Conservation (phyloP, 1,140 invertebrate species). For the Chironomus tepperi region DNA sequence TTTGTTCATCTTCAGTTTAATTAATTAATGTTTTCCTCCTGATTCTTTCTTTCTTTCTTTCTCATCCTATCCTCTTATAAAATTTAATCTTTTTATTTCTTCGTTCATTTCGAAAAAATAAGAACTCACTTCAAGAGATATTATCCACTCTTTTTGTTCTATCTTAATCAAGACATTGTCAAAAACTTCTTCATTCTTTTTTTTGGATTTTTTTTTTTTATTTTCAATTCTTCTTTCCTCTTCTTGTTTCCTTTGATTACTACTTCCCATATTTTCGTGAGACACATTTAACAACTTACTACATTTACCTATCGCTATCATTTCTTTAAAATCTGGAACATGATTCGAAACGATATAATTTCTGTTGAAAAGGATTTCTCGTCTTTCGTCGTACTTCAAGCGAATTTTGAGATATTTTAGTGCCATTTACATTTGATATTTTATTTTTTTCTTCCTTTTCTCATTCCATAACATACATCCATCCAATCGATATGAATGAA, state of each 20-base stretch:
- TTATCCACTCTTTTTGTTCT: slow-evolving; percentile 16
- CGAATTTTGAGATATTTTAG: neutral
- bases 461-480: too few relatives aligned
- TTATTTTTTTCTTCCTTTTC: neutral
- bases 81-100: neutral
- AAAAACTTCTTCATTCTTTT: slow-evolving; percentile 2
- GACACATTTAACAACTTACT: neutral
- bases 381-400: neutral
- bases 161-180: slow-evolving; percentile 18
- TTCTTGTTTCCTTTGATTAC: slow-evolving; percentile 12
- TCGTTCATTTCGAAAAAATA: neutral
- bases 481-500: too few relatives aligned
- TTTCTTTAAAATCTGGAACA: slow-evolving; percentile 16
- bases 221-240: neutral
- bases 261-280: slow-evolving; percentile 16
- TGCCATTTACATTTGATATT: slow-evolving; percentile 9
- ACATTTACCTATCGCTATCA: neutral
- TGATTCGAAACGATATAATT: slow-evolving; percentile 20
- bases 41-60: neutral
- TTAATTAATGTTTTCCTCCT: slow-evolving; percentile 21
- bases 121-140: neutral
- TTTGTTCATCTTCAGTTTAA: slow-evolving; percentile 11
- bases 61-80: neutral
- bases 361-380: slow-evolving; percentile 11
- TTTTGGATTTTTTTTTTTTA: neutral